Evolutionary conservation across 1,140 invertebrate genomes (phyloP).

Genomic region (Macrocentrus cingulum): DNA sequence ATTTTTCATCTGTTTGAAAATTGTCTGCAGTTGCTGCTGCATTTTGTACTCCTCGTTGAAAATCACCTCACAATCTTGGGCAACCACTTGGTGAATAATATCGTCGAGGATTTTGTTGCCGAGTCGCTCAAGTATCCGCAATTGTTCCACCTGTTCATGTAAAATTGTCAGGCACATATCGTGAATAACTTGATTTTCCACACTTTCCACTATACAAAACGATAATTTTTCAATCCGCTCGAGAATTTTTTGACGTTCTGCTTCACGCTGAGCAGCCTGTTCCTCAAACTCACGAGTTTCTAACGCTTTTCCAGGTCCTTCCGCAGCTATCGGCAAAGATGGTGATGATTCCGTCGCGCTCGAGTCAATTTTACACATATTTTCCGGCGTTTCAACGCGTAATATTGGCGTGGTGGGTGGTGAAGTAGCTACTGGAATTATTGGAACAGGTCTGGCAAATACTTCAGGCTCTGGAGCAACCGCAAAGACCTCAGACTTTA

Average conservation of each 20-base stretch:
- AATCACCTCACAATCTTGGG: conserved; percentile 34
- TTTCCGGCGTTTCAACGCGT: neutral
- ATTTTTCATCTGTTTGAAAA: conserved; percentile 35
- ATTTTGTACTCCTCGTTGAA: conserved; percentile 38
- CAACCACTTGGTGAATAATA: conserved; percentile 46
- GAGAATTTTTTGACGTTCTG: conserved; percentile 36
- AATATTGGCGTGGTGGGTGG: neutral
- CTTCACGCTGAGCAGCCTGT: no score
- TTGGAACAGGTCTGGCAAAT: conserved; percentile 35
- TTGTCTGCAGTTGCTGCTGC: conserved; percentile 37
- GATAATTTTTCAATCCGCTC: conserved; percentile 37
- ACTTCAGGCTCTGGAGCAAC: conserved; percentile 29
- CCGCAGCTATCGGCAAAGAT: no score
- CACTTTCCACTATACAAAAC: conserved; percentile 45
- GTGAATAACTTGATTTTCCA: conserved; percentile 48
- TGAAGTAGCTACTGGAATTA: conserved; percentile 35
- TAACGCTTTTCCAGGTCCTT: no score
- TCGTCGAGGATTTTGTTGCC: conserved; percentile 36
- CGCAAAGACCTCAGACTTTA: conserved; percentile 39
- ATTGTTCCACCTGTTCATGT: conserved; percentile 48
- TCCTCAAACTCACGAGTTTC: no score
- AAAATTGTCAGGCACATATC: conserved; percentile 48
- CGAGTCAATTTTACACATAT: no score
- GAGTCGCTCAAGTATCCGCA: conserved; percentile 28
- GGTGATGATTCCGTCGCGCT: no score